Evolutionary conservation across 2,888 invertebrate species (phyloP), one percentile per base, ranked within the genome.

Genomic region (Orgyia antiqua): DNA sequence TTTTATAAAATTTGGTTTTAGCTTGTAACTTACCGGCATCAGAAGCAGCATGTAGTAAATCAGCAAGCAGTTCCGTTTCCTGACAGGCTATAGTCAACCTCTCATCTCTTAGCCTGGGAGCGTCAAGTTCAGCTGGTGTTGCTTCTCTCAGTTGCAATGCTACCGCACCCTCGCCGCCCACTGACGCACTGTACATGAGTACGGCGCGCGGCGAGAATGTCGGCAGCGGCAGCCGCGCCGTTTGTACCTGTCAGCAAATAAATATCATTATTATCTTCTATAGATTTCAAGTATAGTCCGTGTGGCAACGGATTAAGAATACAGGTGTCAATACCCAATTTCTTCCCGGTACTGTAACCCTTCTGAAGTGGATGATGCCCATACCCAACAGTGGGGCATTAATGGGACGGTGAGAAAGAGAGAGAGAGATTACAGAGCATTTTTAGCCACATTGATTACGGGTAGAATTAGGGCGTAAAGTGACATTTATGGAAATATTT

Each of bases 31-130:
- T 15, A 80, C 84, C 82, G 32, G 83, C 80, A 34, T 84, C 89
- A 58, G 88, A 89, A 41, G 91, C 89, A 31, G 90, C 89, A 49
- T 92, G 90, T 48, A 93, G 84, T 59, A 93, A 86, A 70, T 93
- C 93, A 27, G 92, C 91, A 34, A 93, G 84, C 66, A 93, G 89
- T 60, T 92, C 92, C 13, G 92, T 90, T 76, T 93, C 93, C 65
- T 92, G 91, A 77, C 92, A 92, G 47, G 92, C 91, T 62, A 91
- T 90, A 52, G 91, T 91, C 42, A 93, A 88, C 54, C 92, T 88
- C 51, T 92, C 92, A 54, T 90, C 89, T 58, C 88, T 87, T 39
- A 89, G 55, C 18, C 71, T 51, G 4, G 66, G 57, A 8, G 61
- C 62, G 34, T 89, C 88, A 33, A 80, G 64, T 52, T 82, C 83